These are phyloP conservation scores for Gorsachius goisagi DNA, from an alignment of 2,113 vertebrate genomes.

Conservation along the genomic window DNA sequence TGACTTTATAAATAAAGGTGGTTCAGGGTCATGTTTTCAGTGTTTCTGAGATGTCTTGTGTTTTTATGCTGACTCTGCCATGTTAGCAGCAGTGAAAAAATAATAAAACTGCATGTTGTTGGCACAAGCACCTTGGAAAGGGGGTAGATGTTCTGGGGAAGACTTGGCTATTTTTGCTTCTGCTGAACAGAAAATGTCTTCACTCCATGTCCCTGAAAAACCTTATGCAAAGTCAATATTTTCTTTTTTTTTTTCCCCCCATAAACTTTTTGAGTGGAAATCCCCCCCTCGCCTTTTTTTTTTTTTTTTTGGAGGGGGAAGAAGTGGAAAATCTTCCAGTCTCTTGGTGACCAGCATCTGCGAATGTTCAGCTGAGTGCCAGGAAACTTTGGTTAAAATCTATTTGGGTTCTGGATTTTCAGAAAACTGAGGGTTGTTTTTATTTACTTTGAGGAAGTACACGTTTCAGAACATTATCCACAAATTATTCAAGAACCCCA, in stretches of 20 bases:
- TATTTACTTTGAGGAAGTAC: neutral
- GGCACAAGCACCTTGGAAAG: neutral
- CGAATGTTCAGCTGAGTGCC: neutral
- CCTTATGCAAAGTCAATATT: constrained; percentile 9
- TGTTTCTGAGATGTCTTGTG: constrained; percentile 2
- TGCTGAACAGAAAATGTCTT: constrained; percentile 37
- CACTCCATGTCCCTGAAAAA: constrained; percentile 19
- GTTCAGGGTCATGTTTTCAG: neutral
- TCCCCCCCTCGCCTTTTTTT: accelerated
- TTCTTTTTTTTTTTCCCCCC: neutral
- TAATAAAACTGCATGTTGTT: constrained; percentile 24
- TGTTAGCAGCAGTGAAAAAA: neutral
- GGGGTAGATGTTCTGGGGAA: constrained; percentile 14
- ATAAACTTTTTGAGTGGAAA: neutral
- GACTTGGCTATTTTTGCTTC: constrained; percentile 27
- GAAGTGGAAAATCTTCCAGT: neutral
- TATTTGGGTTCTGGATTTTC: neutral
- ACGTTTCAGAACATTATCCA: neutral
- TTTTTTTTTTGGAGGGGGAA: accelerated
- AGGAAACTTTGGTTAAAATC: neutral
- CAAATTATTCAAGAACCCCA: neutral
- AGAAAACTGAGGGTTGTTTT: neutral
- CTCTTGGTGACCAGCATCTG: neutral
- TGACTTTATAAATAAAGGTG: neutral
- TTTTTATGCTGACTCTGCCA: constrained; percentile 55